Evolutionary conservation across 2,888 invertebrate species (phyloP).

Genomic region (Meandrusa payeni): DNA sequence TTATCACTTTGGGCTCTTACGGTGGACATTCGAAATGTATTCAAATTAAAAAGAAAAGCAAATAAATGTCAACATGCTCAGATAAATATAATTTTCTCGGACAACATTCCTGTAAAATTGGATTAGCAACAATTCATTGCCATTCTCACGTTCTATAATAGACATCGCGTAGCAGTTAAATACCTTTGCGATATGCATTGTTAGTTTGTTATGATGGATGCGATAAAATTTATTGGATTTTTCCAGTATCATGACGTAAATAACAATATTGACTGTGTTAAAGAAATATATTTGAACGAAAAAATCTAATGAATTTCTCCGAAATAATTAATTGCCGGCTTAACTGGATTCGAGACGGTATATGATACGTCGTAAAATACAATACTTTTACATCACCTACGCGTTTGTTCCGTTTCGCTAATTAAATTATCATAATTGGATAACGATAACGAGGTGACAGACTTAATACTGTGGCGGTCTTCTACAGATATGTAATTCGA

Average conservation of each 20-base stretch:
- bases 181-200: too few species aligned
- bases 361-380: slow-evolving; percentile 3
- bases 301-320: too few species aligned
- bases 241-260: too few species aligned
- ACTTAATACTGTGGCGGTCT: slow-evolving; percentile 17
- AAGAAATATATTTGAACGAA: too few species aligned
- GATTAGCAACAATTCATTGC: slow-evolving; percentile 40
- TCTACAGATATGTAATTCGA: slow-evolving; percentile 3
- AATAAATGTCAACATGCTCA: too few species aligned
- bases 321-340: too few species aligned
- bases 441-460: slow-evolving; percentile 19
- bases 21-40: too few species aligned
- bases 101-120: slow-evolving; percentile 44
- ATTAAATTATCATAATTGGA: slow-evolving; percentile 26
- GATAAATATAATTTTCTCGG: slow-evolving; percentile 24
- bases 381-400: background rate
- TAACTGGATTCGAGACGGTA: background rate
- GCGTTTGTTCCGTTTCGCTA: slow-evolving; percentile 17
- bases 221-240: too few species aligned
- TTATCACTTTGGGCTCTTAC: too few species aligned
- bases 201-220: too few species aligned
- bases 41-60: too few species aligned
- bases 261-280: too few species aligned
- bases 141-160: slow-evolving; percentile 15
- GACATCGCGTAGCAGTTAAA: slow-evolving; percentile 26